A percentile compares a stretch with the other conserved stretches of the same genome.
Evolutionary conservation across 2,113 vertebrate species (phyloP).

Genomic region (Vidua macroura): DNA sequence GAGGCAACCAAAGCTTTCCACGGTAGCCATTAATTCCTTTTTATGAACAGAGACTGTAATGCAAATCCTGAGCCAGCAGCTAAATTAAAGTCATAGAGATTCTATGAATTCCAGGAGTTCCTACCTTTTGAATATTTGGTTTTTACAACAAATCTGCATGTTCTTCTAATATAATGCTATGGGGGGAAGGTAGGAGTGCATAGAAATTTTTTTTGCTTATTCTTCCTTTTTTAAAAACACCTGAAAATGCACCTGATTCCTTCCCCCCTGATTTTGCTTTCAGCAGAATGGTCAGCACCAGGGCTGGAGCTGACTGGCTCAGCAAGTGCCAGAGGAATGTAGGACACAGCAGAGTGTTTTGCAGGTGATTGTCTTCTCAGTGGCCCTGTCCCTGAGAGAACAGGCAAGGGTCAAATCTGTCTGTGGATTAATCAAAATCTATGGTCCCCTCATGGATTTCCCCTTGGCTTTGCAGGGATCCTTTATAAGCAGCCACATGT

Average conservation of each 20-base stretch:
- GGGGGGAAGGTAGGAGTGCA: neutral
- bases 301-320: neutral
- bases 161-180: neutral
- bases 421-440: neutral
- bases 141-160: neutral
- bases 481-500: accelerated
- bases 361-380: neutral
- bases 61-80: neutral
- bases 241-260: neutral
- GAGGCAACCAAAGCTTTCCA: neutral
- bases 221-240: neutral
- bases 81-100: neutral
- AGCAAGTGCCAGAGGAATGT: neutral
- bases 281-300: neutral
- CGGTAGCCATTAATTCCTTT: neutral
- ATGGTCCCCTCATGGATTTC: neutral
- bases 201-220: neutral
- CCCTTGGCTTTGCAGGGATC: neutral
- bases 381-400: neutral
- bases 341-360: neutral
- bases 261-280: neutral
- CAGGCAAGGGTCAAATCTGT: neutral
- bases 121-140: neutral
- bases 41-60: neutral
- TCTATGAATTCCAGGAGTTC: neutral